A percentile compares a stretch with the other conserved stretches of the same genome.
phyloP scores from a whole-genome alignment of 2,888 invertebrate species.

The Lysandra coridon region DNA sequence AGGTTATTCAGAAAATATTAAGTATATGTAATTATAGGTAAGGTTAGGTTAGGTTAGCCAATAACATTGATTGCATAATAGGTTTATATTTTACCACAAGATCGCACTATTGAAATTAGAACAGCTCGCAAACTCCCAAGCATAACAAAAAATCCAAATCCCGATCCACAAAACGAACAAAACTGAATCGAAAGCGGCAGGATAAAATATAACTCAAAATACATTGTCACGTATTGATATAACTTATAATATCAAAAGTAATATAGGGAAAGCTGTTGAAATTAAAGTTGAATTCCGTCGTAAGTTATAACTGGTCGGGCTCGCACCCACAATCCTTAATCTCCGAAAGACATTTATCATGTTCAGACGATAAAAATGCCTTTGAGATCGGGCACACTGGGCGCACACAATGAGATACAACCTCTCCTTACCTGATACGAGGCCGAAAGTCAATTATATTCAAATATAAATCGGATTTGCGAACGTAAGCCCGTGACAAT shows the following conservation, averaged over 20 bases:
- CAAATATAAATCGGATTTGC: conserved; percentile 81
- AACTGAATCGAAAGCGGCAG: background rate
- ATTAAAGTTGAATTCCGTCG: conserved; percentile 31
- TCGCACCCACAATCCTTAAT: conserved; percentile 67
- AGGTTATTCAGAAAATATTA: no score
- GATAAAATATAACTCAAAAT: conserved; percentile 21
- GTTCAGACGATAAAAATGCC: conserved; percentile 76
- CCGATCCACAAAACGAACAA: background rate
- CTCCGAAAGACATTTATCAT: conserved; percentile 78
- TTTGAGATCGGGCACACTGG: conserved; percentile 71
- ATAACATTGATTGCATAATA: no score
- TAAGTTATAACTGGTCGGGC: conserved; percentile 36
- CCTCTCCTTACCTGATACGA: conserved; percentile 69
- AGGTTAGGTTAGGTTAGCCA: no score
- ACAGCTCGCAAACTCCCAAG: background rate
- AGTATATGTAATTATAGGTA: no score
- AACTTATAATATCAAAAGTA: conserved; percentile 22
- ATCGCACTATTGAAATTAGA: background rate
- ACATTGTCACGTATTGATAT: conserved; percentile 22
- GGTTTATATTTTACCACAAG: background rate
- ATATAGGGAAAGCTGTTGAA: conserved; percentile 30
- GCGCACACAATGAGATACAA: conserved; percentile 70
- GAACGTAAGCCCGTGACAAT: conserved; percentile 76
- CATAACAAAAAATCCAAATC: background rate
- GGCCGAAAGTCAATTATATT: conserved; percentile 79